phyloP scores from a whole-genome alignment of 2,797 vertebrate genomes.

The Mionectes olivaceus region DNA sequence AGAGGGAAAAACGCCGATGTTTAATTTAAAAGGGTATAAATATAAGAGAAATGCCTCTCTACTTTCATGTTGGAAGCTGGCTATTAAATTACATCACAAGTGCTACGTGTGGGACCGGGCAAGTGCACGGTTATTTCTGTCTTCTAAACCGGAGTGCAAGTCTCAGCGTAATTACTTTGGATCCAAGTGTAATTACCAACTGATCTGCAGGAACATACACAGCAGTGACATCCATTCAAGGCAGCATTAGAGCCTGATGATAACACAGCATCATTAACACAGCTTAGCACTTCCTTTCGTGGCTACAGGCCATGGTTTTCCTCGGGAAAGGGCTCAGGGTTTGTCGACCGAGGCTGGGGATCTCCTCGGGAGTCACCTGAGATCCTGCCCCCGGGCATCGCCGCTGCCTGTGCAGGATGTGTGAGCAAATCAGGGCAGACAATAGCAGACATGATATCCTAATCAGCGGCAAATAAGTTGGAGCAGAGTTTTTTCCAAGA shows the following conservation, averaged over 20 bases:
- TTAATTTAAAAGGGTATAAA: conserved; percentile 61
- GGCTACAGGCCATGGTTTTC: background rate
- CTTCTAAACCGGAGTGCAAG: conserved; percentile 58
- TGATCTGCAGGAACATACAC: conserved; percentile 61
- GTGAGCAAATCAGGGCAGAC: background rate
- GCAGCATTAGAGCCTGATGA: conserved; percentile 52
- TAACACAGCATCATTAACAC: conserved; percentile 41
- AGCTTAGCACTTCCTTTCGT: conserved; percentile 5
- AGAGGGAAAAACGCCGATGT: background rate
- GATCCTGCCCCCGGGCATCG: background rate
- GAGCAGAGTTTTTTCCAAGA: background rate
- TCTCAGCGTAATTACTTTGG: conserved; percentile 74
- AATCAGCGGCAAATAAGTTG: background rate
- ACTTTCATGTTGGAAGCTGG: conserved; percentile 21
- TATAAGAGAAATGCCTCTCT: conserved; percentile 51
- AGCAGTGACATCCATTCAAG: conserved; percentile 38
- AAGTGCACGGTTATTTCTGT: conserved; percentile 71
- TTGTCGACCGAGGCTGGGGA: fast-evolving
- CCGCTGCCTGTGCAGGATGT: fast-evolving
- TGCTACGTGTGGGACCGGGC: conserved; percentile 45
- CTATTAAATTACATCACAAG: conserved; percentile 59
- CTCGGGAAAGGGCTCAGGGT: fast-evolving
- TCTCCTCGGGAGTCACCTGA: background rate
- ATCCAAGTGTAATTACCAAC: conserved; percentile 76
- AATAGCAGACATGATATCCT: background rate